phyloP scores from a whole-genome alignment of 92 coral and sea anemone species.

The Umimayanthus chanpuru region DNA sequence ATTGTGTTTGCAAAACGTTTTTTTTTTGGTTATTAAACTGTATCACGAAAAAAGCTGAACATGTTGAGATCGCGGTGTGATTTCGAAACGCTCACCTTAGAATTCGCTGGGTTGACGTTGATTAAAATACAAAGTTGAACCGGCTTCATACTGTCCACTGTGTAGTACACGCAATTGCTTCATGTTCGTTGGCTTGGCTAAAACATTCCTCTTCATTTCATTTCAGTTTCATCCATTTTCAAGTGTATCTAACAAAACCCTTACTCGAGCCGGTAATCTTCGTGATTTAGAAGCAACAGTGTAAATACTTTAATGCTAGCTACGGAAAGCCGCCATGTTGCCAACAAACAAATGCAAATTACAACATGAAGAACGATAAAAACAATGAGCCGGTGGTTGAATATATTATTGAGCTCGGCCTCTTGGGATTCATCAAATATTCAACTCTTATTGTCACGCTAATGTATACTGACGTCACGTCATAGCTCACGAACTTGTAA shows the following conservation, averaged over 20 bases:
- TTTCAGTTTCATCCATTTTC: neutral
- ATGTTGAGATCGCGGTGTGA: neutral
- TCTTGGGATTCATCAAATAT: conserved; percentile 15
- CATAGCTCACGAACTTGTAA: neutral
- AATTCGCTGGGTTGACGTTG: neutral
- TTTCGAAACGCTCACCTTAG: neutral
- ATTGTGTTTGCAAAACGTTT: no score
- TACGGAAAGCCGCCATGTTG: conserved; percentile 38
- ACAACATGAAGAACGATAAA: neutral
- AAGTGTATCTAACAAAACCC: neutral
- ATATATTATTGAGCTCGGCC: neutral
- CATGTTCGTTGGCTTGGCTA: neutral
- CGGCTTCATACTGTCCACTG: neutral
- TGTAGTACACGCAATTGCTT: neutral
- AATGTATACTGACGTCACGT: conserved; percentile 14
- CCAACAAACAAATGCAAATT: conserved; percentile 47
- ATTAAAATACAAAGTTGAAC: neutral
- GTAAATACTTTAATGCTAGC: neutral
- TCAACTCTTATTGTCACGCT: conserved; percentile 23
- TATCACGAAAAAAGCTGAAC: neutral
- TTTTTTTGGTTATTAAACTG: neutral
- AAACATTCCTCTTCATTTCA: neutral
- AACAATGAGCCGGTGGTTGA: conserved; percentile 1
- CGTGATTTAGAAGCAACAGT: neutral
- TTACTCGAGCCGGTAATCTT: neutral